Base-by-base conservation (phyloP, 2,113 vertebrate genomes). In the Macquaria ambigua region DNA sequence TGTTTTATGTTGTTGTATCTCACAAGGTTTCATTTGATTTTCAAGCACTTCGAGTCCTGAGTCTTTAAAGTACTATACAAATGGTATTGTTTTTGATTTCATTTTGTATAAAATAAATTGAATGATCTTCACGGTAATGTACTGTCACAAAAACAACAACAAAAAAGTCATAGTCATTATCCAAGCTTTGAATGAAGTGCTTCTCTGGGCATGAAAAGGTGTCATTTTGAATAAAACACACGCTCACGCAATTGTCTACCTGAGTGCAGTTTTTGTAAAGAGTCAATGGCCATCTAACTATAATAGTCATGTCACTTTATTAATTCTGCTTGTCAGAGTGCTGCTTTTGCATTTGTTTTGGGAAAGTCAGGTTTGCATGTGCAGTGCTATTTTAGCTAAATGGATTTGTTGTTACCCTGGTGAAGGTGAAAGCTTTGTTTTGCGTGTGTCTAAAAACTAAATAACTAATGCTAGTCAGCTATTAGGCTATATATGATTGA, bases 401-500 rank as follows among this genome's bases (percentile, higher is more conserved):
- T 84, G 25, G 55, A 89, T 91, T 83, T 82, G 71, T 55, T 77
- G 67, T 74, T 91, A 39, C 67, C 23, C 34, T 8, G 63, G 74
- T 79, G 63, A 87, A 89, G 63, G 74, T 74, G 70, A 81, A 70
- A 77, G 78, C 69, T 86, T 83, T 83, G 67, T 81, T 90, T 90
- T 86, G 58, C 55, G 8, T 50, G 37, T 70, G 25, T 74, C 69
- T 74, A 25, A 46, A 84, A 64, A 79, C 66, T 20, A 81, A 82
- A 88, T 86, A 85, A 81, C 61, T n/a, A 75, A 79, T 74, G 63
- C 52, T 59, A 56, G 87, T 86, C 66, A 63, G 75, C 86, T 80
- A 83, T 79, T 77, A 86, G 70, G 67, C 77, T 58, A 66, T 77
- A 16, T 74, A 63, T 90, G 86, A 89, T 93, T 86, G 78, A 91